Conservation (phyloP, 2,797 vertebrate species). For the Lemur catta region DNA sequence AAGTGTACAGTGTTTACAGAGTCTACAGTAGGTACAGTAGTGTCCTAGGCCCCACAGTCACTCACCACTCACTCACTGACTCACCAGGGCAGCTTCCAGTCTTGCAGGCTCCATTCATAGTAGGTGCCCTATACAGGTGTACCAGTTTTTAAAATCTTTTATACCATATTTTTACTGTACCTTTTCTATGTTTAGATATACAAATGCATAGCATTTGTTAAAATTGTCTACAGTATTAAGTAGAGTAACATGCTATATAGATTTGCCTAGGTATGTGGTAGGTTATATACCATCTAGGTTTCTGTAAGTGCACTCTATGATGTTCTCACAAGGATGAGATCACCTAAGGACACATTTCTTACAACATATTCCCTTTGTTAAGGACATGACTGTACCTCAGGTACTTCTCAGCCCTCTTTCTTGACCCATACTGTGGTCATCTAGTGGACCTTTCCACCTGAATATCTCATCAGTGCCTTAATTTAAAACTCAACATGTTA, state of each 20-base stretch:
- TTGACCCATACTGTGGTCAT: not conserved
- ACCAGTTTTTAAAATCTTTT: not conserved
- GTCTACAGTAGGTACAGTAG: not conserved
- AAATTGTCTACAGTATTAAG: not conserved
- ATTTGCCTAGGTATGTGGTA: not conserved
- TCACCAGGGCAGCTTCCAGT: not conserved
- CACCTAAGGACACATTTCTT: not conserved
- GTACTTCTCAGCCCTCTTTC: not conserved
- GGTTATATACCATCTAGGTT: not conserved
- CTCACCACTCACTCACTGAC: not conserved
- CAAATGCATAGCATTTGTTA: not conserved
- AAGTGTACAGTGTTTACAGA: not conserved
- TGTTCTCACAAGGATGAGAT: not conserved
- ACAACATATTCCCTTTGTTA: not conserved
- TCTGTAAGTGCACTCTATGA: not conserved
- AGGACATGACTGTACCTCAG: not conserved
- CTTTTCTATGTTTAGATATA: not conserved
- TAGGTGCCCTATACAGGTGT: not conserved
- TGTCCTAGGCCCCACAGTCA: not conserved
- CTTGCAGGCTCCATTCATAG: not conserved
- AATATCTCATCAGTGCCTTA: not conserved
- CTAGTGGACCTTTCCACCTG: not conserved
- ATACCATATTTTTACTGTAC: not conserved
- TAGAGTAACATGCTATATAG: not conserved
- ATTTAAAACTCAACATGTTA: not conserved